Evolutionary conservation across 2,113 vertebrate genomes (phyloP), one percentile per base, ranked within the genome.

Genomic region (Xenus cinereus): DNA sequence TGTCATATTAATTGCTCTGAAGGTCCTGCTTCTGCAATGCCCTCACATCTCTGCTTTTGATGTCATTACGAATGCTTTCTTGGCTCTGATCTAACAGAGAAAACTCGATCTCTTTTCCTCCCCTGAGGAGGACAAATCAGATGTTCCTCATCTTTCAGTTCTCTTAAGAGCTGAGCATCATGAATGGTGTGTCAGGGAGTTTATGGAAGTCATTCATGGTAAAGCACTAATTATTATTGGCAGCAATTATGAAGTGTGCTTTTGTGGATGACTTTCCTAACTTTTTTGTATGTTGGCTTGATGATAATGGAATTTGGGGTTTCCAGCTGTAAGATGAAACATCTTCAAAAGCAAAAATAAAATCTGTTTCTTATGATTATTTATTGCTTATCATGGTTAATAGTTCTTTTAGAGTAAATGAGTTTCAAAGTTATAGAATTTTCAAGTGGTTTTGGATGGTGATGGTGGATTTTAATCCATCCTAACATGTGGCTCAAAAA

Each of bases 261-360:
- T 93, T 91, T 87, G 45, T 91, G 80, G 45, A 48, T 87, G 59
- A 82, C 71, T 91, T 63, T 64, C 48, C 46, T 60, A 86, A 6
- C 19, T 22, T 45, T 67, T 92, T 79, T 94, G 66, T 91, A 74
- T 53, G 14, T 84, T 87, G 87, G n/a, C 66, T 90, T 92, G 72
- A 71, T 88, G 60, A 89, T 37, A 93, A 67, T 86, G 86, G 72
- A 95, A 67, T 84, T 91, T 48, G 85, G 19, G 28, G 37, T n/a
- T 94, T 94, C 77, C 85, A 81, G 72, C 73, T 94, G 90, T 91
- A 95, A 94, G 71, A 33, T 96, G 84, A 95, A 92, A 35, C 69
- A 71, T 93, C 92, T 93, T 71, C 85, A 72, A 93, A 66, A n/a
- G 59, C 45, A 92, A 81, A 92, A 97, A 96, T 96, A 94, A 96